Evolutionary conservation across 2,888 invertebrate genomes (phyloP).

Genomic region (Lepidochrysops patricia): DNA sequence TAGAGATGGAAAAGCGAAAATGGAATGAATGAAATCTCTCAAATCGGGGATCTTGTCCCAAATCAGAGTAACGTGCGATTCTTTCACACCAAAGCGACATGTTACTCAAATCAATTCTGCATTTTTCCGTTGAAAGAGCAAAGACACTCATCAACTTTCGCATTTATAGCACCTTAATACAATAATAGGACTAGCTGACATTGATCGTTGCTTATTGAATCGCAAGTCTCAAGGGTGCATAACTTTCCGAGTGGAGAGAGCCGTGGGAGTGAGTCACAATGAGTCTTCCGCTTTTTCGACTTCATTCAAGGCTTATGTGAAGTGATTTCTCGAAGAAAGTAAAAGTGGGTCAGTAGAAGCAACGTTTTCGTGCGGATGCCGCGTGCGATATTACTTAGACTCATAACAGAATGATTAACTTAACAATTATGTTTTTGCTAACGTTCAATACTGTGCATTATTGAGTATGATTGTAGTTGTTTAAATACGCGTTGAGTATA

Average conservation of each 20-base stretch:
- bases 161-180: neutral
- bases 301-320: slow-evolving; percentile 57
- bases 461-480: too few relatives aligned
- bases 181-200: neutral
- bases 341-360: slow-evolving; percentile 57
- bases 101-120: too few relatives aligned
- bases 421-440: neutral
- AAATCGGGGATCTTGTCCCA: too few relatives aligned
- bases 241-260: slow-evolving; percentile 45
- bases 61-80: too few relatives aligned
- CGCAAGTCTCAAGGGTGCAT: slow-evolving; percentile 23
- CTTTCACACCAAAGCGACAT: too few relatives aligned
- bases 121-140: too few relatives aligned
- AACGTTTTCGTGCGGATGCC: slow-evolving; percentile 32
- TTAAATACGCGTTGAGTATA: too few relatives aligned
- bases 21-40: too few relatives aligned
- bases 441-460: too few relatives aligned
- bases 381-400: slow-evolving; percentile 22
- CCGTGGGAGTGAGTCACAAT: slow-evolving; percentile 55
- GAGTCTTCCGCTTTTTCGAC: slow-evolving; percentile 60
- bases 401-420: slow-evolving; percentile 19
- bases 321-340: slow-evolving; percentile 67
- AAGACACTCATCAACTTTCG: neutral
- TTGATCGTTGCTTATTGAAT: slow-evolving; percentile 7
- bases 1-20: too few relatives aligned